phyloP scores from a whole-genome alignment of 92 coral and sea anemone genomes.

The Pocillopora meandrina region DNA sequence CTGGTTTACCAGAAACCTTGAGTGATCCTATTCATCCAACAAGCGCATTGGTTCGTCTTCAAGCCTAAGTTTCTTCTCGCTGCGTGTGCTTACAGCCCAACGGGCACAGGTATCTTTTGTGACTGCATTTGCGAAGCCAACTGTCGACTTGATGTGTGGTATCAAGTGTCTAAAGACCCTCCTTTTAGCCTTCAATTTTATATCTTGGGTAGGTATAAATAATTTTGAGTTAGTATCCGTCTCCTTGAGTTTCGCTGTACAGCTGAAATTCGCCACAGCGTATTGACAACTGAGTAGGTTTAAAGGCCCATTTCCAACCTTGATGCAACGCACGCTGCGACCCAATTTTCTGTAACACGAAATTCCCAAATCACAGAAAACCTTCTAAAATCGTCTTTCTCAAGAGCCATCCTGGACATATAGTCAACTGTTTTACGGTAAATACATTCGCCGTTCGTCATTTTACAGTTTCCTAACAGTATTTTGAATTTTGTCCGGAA shows the following conservation, averaged over 20 bases:
- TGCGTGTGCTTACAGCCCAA: not conserved
- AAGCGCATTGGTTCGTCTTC: slow-evolving; percentile 12
- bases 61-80: not conserved
- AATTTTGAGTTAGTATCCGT: slow-evolving; percentile 1
- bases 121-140: not conserved
- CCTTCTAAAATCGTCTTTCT: too few species aligned
- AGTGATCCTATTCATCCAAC: slow-evolving; percentile 6
- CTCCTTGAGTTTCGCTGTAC: not conserved
- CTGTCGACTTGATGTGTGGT: slow-evolving; percentile 67
- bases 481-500: too few species aligned
- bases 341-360: too few species aligned
- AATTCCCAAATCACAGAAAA: too few species aligned
- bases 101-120: not conserved
- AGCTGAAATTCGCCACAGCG: not conserved
- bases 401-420: too few species aligned
- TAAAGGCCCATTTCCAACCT: too few species aligned
- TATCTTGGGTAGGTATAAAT: slow-evolving; percentile 84
- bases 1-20: too few species aligned
- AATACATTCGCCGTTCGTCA: too few species aligned
- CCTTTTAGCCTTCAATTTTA: slow-evolving; percentile 83
- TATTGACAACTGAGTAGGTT: slow-evolving; percentile 6
- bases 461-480: too few species aligned
- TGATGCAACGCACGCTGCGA: too few species aligned
- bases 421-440: too few species aligned
- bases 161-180: slow-evolving; percentile 78